These are phyloP conservation scores for Salvelinus namaycush DNA, from an alignment of 2,113 vertebrate genomes.

Conservation along the genomic window DNA sequence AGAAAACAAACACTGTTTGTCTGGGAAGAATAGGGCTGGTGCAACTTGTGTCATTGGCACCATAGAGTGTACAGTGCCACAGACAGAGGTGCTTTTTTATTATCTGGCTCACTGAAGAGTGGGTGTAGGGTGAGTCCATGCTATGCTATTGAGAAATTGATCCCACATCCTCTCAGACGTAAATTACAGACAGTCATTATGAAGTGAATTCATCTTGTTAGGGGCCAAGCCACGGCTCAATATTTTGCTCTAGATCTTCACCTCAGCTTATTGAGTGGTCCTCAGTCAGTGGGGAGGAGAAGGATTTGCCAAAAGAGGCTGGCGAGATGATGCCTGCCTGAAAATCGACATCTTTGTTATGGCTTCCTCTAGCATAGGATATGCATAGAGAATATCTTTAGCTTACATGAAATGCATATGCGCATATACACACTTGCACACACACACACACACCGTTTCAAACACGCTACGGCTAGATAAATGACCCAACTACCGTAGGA, in stretches of 20 bases:
- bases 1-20: too few species aligned
- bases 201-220: constrained; percentile 57
- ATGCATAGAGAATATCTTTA: constrained; percentile 22
- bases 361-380: constrained; percentile 51
- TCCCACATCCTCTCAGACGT: constrained; percentile 32
- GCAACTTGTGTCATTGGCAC: constrained; percentile 6
- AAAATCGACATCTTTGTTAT: constrained; percentile 52
- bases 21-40: constrained; percentile 11
- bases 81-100: constrained; percentile 26
- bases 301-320: constrained; percentile 56
- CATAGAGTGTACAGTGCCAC: constrained; percentile 1
- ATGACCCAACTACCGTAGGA: neutral
- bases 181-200: constrained; percentile 61
- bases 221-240: constrained; percentile 43
- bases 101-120: constrained; percentile 20
- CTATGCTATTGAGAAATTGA: constrained; percentile 22
- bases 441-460: neutral
- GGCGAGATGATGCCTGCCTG: constrained; percentile 18
- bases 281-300: constrained; percentile 25
- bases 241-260: constrained; percentile 53
- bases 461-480: neutral
- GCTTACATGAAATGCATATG: neutral
- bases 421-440: neutral
- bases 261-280: constrained; percentile 51
- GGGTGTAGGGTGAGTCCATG: constrained; percentile 17